Evolutionary conservation across 2,797 vertebrate species (phyloP).

Genomic region (Helarctos malayanus): DNA sequence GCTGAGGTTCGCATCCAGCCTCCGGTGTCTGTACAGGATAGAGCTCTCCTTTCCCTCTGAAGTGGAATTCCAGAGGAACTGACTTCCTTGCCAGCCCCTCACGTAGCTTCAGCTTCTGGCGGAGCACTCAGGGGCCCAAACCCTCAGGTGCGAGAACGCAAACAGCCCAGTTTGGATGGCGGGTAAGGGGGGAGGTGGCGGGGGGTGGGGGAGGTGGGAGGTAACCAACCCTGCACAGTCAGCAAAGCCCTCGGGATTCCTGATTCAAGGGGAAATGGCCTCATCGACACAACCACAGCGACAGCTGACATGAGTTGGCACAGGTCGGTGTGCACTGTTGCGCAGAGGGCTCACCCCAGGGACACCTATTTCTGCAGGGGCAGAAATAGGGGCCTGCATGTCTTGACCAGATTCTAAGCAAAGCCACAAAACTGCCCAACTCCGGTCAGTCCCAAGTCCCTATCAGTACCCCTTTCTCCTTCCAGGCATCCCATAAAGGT

Average conservation of each 20-base stretch:
- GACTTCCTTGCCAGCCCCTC: conserved; percentile 3
- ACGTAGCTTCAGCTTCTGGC: neutral
- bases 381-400: neutral
- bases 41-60: conserved; percentile 66
- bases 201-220: too few species aligned
- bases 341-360: neutral
- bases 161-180: conserved; percentile 10
- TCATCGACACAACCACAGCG: conserved; percentile 6
- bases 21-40: conserved; percentile 67
- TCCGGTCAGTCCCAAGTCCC: neutral
- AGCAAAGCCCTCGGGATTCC: neutral
- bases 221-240: conserved; percentile 3
- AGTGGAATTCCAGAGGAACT: conserved; percentile 76
- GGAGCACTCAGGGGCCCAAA: neutral
- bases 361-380: neutral
- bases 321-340: neutral
- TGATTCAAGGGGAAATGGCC: conserved; percentile 26
- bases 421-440: neutral
- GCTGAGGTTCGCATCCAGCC: conserved; percentile 26
- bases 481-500: neutral
- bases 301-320: conserved; percentile 41
- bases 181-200: neutral
- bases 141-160: neutral
- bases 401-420: conserved; percentile 60
- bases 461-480: neutral